Evolutionary conservation across 2,888 invertebrate species (phyloP), one percentile per base, ranked within the genome.

Genomic region (Drosophila tanythrix): DNA sequence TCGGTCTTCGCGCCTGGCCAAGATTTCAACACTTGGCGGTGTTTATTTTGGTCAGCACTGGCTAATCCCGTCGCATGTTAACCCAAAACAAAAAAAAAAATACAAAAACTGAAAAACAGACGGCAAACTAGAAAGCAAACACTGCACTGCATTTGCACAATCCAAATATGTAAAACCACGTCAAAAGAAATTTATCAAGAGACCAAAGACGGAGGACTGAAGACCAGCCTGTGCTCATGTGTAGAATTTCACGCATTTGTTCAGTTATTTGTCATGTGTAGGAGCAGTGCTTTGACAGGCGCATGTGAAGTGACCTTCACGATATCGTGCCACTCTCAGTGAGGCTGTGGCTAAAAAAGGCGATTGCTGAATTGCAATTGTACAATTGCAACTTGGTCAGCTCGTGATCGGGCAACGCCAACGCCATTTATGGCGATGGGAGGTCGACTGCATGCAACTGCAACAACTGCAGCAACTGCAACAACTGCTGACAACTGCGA

Each of bases 241-340:
- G 67, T 84, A 84, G 88, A 85, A 88, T 84, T 88, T 85, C 84
- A 88, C 89, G 85, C 85, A 89, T 88, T 88, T 88, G 89, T 69
- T 74, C 68, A 71, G 88, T 69, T 82, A 89, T 85, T 88, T 85
- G 89, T 85, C 83, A 88, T 88, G 78, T 73, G 70, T 74, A 53
- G 82, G 70, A 71, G 74, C 62, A 52, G 59, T 40, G 56, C 33
- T 71, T 55, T 85, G 89, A 89, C 89, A 87, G 89, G 60, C 82
- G 72, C 61, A 74, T 71, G 74, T 72, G 71, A 74, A 65, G 59
- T 89, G 89, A 85, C 85, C 85, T 85, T 85, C 85, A 84, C 88
- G 85, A 88, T 73, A 73, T 87, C 85, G 83, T 76, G 79, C 77
- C 81, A 75, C 81, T 73, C 72, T 63, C 71, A 31, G 21, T 29